These are phyloP conservation scores for Leptothorax acervorum DNA, from an alignment of 2,888 invertebrate genomes.

Conservation along the genomic window DNA sequence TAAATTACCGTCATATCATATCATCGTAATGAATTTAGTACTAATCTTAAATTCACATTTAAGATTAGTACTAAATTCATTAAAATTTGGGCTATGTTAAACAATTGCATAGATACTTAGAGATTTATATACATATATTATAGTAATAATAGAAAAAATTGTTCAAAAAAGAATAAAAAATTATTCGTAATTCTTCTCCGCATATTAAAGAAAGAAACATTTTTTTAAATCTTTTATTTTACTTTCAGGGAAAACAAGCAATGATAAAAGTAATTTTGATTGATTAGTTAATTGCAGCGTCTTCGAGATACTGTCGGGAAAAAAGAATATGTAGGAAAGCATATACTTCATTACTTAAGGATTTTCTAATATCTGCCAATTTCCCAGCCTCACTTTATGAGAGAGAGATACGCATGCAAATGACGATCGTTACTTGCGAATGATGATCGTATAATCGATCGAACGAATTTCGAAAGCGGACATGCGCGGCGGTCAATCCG, in stretches of 20 bases:
- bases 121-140: not conserved
- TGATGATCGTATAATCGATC: conserved; percentile 13
- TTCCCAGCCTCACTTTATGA: conserved; percentile 1
- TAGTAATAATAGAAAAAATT: conserved; percentile 2
- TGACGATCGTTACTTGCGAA: too few species aligned
- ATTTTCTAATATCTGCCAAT: not conserved
- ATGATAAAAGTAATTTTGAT: not conserved
- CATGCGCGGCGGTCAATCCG: not conserved
- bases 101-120: not conserved
- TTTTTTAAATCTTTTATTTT: not conserved
- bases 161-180: not conserved
- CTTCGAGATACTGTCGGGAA: not conserved
- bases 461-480: conserved; percentile 46
- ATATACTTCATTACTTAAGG: not conserved
- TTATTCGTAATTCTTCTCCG: not conserved
- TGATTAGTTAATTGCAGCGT: not conserved
- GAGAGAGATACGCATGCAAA: not conserved
- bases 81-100: not conserved
- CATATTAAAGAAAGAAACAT: not conserved
- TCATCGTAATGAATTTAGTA: not conserved
- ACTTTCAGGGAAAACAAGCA: not conserved
- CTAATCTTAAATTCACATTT: not conserved
- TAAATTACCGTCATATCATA: not conserved
- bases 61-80: not conserved
- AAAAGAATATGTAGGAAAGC: not conserved